phyloP scores from a whole-genome alignment of 2,888 invertebrate genomes.

The Diploptera punctata region DNA sequence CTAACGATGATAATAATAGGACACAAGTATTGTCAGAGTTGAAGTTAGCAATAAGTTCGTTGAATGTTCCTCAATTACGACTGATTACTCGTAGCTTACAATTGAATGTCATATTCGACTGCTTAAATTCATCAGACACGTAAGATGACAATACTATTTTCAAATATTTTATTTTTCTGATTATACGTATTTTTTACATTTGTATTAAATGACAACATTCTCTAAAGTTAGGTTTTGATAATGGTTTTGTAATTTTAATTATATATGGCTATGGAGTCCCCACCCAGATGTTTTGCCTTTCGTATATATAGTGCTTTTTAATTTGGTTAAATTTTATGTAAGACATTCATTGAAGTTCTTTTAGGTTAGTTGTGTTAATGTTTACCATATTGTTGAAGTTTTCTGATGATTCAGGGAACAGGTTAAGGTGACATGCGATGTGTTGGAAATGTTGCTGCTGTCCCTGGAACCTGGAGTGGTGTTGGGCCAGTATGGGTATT shows the following conservation, averaged over 20 bases:
- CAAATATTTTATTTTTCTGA: no score
- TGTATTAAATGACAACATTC: no score
- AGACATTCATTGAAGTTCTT: no score
- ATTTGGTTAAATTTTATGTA: no score
- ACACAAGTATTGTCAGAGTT: conserved; percentile 33
- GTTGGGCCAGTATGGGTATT: conserved; percentile 63
- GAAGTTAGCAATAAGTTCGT: conserved; percentile 32
- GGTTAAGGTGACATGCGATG: conserved; percentile 67
- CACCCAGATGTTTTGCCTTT: no score
- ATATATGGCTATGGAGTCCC: no score
- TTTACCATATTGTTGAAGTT: conserved; percentile 27
- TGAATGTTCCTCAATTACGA: conserved; percentile 18
- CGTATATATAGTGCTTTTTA: no score
- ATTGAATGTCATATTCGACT: conserved; percentile 61
- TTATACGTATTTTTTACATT: no score
- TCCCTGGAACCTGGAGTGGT: conserved; percentile 67
- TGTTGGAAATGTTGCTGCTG: conserved; percentile 68
- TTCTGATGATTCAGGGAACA: conserved; percentile 59
- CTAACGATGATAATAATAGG: conserved; percentile 29
- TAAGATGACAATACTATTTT: conserved; percentile 48
- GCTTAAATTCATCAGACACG: conserved; percentile 63
- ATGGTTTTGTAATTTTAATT: no score
- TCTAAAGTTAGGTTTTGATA: no score
- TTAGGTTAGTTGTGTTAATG: no score
- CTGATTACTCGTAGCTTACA: conserved; percentile 26